A percentile compares a stretch with the other conserved stretches of the same genome.
phyloP scores from a whole-genome alignment of 2,888 invertebrate genomes.

The Dilophus febrilis region DNA sequence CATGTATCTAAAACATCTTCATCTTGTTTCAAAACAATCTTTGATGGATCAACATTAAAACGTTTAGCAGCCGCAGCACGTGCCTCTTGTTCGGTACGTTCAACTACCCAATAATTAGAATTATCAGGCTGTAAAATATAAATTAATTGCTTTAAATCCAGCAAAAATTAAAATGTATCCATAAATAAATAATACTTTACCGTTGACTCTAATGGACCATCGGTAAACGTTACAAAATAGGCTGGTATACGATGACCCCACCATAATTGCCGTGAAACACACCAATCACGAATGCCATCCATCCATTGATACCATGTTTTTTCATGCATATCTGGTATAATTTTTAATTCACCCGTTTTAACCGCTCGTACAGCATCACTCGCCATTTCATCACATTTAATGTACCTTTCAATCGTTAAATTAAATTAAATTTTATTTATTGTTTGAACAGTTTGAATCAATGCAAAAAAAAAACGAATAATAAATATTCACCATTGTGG shows the following conservation, averaged over 20 bases:
- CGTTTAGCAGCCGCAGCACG: conserved; percentile 55
- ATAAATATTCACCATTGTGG: conserved; percentile 60
- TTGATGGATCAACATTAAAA: conserved; percentile 38
- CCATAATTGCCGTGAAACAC: conserved; percentile 95
- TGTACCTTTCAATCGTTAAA: conserved; percentile 52
- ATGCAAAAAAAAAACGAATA: not conserved
- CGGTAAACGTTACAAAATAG: conserved; percentile 52
- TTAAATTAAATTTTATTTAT: conserved; percentile 18
- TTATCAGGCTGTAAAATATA: conserved; percentile 29
- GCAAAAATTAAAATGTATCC: too few relatives aligned
- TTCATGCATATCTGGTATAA: conserved; percentile 79
- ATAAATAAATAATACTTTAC: too few relatives aligned
- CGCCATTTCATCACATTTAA: conserved; percentile 83
- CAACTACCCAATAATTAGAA: conserved; percentile 60
- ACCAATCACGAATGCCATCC: conserved; percentile 95
- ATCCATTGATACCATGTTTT: conserved; percentile 96
- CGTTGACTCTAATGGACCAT: conserved; percentile 23
- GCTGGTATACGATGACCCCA: conserved; percentile 99
- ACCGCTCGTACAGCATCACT: conserved; percentile 67
- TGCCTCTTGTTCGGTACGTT: conserved; percentile 57
- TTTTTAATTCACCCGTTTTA: conserved; percentile 59
- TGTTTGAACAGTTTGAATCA: not conserved
- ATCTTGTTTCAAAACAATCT: conserved; percentile 52
- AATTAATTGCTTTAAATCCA: not conserved
- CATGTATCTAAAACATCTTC: conserved; percentile 97